These are phyloP conservation scores for Chloroclystis v-ata DNA, from an alignment of 2,888 invertebrate species.

Conservation along the genomic window DNA sequence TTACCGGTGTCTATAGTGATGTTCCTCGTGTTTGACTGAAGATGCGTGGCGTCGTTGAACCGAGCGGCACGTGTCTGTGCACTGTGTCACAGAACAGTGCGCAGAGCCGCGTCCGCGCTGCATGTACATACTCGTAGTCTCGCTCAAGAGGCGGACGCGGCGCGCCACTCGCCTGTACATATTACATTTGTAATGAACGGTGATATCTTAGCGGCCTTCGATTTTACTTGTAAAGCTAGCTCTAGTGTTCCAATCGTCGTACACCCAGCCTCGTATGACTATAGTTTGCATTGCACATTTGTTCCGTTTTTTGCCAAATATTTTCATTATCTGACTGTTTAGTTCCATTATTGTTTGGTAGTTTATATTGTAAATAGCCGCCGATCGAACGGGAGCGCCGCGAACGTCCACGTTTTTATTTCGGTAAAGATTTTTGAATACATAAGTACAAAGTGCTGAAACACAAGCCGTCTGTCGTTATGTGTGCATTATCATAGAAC, in stretches of 20 bases:
- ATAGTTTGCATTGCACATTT: constrained; percentile 47
- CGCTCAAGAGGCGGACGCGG: constrained; percentile 43
- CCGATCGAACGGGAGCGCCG: constrained; percentile 42
- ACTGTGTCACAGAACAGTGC: constrained; percentile 10
- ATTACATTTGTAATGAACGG: constrained; percentile 71
- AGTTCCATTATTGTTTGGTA: constrained; percentile 50
- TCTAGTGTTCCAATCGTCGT: constrained; percentile 58
- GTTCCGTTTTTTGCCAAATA: constrained; percentile 69
- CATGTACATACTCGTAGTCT: constrained; percentile 48
- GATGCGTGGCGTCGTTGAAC: constrained; percentile 8
- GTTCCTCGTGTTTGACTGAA: constrained; percentile 24
- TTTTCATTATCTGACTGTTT: constrained; percentile 54
- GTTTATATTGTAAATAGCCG: constrained; percentile 63
- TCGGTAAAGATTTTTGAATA: constrained; percentile 35
- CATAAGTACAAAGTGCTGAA: constrained; percentile 56
- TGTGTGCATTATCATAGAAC: constrained; percentile 36
- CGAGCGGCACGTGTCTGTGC: constrained; percentile 8
- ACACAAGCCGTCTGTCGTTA: constrained; percentile 36
- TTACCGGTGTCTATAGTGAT: constrained; percentile 21
- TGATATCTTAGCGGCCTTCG: constrained; percentile 78
- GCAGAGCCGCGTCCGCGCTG: constrained; percentile 10
- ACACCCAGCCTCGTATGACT: constrained; percentile 45
- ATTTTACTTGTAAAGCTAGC: constrained; percentile 76
- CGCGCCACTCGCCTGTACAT: constrained; percentile 54
- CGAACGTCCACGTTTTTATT: constrained; percentile 39